These are phyloP conservation scores for Philereme vetulata DNA, from an alignment of 2,888 invertebrate genomes.

Conservation along the genomic window DNA sequence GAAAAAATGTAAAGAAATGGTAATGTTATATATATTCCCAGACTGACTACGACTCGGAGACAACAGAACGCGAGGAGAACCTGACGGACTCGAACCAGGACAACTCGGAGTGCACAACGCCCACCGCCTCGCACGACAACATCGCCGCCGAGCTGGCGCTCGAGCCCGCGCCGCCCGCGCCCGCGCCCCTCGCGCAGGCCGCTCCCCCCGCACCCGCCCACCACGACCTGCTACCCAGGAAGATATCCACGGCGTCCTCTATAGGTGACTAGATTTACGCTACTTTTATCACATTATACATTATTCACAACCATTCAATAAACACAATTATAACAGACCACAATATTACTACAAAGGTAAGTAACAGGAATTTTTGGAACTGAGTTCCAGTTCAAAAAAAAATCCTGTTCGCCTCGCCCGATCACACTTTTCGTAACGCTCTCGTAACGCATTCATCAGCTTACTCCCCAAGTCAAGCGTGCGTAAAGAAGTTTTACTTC, in stretches of 20 bases:
- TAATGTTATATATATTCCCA: slow-evolving; percentile 39
- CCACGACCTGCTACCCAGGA: slow-evolving; percentile 56
- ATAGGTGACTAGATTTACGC: slow-evolving; percentile 57
- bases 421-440: too few species aligned
- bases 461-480: too few species aligned
- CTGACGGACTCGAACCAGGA: slow-evolving; percentile 81
- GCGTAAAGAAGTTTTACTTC: too few species aligned
- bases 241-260: slow-evolving; percentile 77
- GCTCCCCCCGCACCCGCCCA: slow-evolving; percentile 12
- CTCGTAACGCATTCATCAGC: too few species aligned
- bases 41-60: slow-evolving; percentile 81
- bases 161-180: slow-evolving; percentile 41
- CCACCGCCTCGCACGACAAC: slow-evolving; percentile 78
- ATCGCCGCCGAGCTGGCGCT: slow-evolving; percentile 70
- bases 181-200: slow-evolving; percentile 18
- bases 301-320: too few species aligned
- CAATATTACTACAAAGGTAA: too few species aligned
- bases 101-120: slow-evolving; percentile 82
- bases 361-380: too few species aligned
- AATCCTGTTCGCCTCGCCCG: too few species aligned
- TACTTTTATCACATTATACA: too few species aligned
- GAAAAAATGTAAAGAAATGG: too few species aligned
- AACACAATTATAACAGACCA: too few species aligned
- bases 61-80: slow-evolving; percentile 80
- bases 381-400: too few species aligned